These are phyloP conservation scores for Hippoglossus hippoglossus DNA, from an alignment of 2,797 vertebrate genomes.

Conservation along the genomic window DNA sequence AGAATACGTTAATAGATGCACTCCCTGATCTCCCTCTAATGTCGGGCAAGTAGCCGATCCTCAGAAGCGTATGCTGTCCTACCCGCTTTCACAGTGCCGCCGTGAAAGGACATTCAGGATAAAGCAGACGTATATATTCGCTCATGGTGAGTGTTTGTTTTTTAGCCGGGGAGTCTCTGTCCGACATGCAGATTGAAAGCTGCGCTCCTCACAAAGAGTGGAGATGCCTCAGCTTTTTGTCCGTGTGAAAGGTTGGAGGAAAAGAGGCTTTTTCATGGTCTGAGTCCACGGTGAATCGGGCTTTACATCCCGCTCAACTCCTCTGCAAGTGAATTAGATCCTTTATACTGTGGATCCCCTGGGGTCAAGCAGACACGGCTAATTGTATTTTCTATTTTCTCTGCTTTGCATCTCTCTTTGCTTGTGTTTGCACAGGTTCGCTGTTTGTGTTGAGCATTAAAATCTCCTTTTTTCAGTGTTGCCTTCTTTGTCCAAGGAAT, in stretches of 20 bases:
- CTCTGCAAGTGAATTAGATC: slow-evolving; percentile 75
- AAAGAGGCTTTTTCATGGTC: slow-evolving; percentile 77
- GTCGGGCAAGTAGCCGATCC: slow-evolving; percentile 46
- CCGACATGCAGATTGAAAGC: slow-evolving; percentile 67
- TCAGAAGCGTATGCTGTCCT: slow-evolving; percentile 47
- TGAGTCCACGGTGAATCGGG: slow-evolving; percentile 64
- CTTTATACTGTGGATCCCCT: slow-evolving; percentile 58
- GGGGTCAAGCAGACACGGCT: slow-evolving; percentile 60
- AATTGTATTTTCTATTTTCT: slow-evolving; percentile 64
- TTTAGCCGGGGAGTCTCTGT: slow-evolving; percentile 51
- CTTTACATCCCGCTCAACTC: slow-evolving; percentile 71
- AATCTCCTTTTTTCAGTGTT: slow-evolving; percentile 4
- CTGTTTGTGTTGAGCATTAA: slow-evolving; percentile 28
- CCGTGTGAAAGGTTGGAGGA: slow-evolving; percentile 63
- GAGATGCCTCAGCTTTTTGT: slow-evolving; percentile 76
- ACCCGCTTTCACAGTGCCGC: slow-evolving; percentile 48
- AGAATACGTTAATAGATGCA: slow-evolving; percentile 80
- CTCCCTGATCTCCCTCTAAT: slow-evolving; percentile 62
- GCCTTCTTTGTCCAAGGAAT: too few species aligned
- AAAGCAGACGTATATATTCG: slow-evolving; percentile 71
- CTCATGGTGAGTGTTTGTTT: slow-evolving; percentile 76
- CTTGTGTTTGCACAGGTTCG: slow-evolving; percentile 20
- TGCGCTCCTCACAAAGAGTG: slow-evolving; percentile 50
- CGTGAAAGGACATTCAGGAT: slow-evolving; percentile 46
- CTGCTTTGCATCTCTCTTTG: slow-evolving; percentile 37